Percentiles rank a stretch among this genome's conserved stretches.
phyloP scores from a whole-genome alignment of 2,113 vertebrate genomes.

The Todiramphus saurophagus region DNA sequence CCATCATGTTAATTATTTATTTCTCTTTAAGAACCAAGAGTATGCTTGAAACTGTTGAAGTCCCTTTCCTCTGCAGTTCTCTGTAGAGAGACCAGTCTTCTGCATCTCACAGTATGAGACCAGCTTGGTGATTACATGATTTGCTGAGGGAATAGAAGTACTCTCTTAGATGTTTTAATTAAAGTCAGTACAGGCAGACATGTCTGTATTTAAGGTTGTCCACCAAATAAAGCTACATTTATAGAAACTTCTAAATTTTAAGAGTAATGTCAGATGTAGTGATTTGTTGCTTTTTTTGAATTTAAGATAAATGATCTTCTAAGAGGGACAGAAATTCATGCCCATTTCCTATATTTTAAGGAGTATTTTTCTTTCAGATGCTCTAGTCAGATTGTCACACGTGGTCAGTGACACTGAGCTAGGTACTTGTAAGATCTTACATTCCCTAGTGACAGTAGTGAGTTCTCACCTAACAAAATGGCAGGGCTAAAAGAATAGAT shows the following conservation, averaged over 20 bases:
- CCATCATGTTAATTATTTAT: background rate
- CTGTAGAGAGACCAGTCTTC: background rate
- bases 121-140: background rate
- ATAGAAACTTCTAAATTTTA: background rate
- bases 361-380: background rate
- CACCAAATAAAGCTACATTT: background rate
- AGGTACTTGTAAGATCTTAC: background rate
- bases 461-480: background rate
- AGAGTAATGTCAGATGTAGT: background rate
- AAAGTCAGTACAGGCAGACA: background rate
- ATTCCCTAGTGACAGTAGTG: background rate
- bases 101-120: background rate
- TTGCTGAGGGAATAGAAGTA: background rate
- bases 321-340: background rate
- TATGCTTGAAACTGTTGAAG: background rate
- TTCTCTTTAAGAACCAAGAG: background rate
- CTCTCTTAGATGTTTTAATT: background rate
- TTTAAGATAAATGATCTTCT: background rate
- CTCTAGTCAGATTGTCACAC: background rate
- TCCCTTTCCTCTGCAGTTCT: background rate
- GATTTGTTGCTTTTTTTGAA: background rate
- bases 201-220: background rate
- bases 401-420: background rate
- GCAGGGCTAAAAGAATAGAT: background rate
- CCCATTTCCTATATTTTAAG: background rate